Conservation (phyloP, 2,113 vertebrate genomes). For the Neomonachus schauinslandi region DNA sequence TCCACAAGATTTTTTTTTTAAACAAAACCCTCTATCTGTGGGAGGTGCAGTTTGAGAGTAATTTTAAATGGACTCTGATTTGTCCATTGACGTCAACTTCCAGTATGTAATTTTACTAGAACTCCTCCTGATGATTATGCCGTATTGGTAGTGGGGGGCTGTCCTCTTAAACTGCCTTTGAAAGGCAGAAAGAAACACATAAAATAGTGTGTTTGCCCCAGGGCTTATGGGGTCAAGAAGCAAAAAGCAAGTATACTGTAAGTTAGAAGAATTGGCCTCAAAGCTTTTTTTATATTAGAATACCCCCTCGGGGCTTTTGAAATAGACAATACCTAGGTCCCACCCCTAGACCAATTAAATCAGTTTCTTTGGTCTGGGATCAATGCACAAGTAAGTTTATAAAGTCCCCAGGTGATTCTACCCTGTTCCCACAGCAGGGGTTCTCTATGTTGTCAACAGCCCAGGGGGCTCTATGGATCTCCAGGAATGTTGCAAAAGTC, state of each 20-base stretch:
- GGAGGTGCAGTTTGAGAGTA: slow-evolving; percentile 36
- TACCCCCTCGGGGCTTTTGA: not conserved
- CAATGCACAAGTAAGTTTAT: not conserved
- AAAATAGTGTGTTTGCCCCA: not conserved
- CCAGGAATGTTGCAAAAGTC: not conserved
- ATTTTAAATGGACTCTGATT: slow-evolving; percentile 62
- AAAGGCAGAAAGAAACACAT: slow-evolving; percentile 65
- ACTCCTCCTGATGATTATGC: not conserved
- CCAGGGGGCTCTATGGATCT: not conserved
- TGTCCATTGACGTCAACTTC: slow-evolving; percentile 56
- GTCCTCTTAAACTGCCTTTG: slow-evolving; percentile 63
- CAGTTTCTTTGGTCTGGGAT: not conserved
- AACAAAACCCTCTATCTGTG: not conserved
- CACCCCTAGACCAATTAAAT: not conserved
- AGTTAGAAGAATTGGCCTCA: not conserved
- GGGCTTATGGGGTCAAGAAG: slow-evolving; percentile 27
- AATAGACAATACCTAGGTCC: not conserved
- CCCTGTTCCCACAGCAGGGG: rapidly evolving
- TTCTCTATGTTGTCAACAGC: not conserved
- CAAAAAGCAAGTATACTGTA: not conserved
- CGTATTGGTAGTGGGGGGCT: not conserved
- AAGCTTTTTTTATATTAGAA: not conserved
- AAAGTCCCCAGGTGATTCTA: not conserved
- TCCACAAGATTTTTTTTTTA: not conserved
- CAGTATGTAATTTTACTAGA: slow-evolving; percentile 57